Percentiles rank a stretch among this genome's conserved stretches.
These are phyloP conservation scores for Hypanus sabinus DNA, from an alignment of 2,113 vertebrate genomes.

Conservation along the genomic window DNA sequence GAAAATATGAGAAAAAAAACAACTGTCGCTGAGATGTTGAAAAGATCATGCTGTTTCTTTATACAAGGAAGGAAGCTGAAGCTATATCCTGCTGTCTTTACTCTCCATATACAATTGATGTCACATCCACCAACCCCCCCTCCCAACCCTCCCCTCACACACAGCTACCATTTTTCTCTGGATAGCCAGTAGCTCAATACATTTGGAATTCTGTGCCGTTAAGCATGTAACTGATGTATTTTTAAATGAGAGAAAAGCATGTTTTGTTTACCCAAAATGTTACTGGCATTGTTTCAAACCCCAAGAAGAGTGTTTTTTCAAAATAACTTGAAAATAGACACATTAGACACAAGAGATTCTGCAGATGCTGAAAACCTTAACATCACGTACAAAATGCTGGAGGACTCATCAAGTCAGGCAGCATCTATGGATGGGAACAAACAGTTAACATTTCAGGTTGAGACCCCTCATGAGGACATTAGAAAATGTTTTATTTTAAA, in stretches of 20 bases:
- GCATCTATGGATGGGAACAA: no score
- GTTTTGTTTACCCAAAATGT: neutral
- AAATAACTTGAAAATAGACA: neutral
- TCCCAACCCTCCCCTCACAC: neutral
- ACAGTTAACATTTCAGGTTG: no score
- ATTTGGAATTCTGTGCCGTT: neutral
- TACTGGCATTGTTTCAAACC: neutral
- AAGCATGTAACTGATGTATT: neutral
- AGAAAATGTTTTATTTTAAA: neutral
- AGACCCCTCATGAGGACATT: no score
- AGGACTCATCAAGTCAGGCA: no score
- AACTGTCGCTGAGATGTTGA: neutral
- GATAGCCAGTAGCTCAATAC: neutral
- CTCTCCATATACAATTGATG: neutral
- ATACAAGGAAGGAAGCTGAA: neutral
- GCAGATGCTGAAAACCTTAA: no score
- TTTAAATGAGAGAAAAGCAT: slow-evolving; percentile 20
- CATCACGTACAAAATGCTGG: no score
- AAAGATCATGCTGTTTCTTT: slow-evolving; percentile 24
- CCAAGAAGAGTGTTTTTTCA: neutral
- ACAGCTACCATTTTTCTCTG: neutral
- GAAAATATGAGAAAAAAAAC: neutral
- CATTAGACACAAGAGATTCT: no score
- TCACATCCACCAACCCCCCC: neutral
- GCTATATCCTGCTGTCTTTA: slow-evolving; percentile 11